Evolutionary conservation across 2,797 vertebrate species (phyloP).

Genomic region (Tamandua tetradactyla): DNA sequence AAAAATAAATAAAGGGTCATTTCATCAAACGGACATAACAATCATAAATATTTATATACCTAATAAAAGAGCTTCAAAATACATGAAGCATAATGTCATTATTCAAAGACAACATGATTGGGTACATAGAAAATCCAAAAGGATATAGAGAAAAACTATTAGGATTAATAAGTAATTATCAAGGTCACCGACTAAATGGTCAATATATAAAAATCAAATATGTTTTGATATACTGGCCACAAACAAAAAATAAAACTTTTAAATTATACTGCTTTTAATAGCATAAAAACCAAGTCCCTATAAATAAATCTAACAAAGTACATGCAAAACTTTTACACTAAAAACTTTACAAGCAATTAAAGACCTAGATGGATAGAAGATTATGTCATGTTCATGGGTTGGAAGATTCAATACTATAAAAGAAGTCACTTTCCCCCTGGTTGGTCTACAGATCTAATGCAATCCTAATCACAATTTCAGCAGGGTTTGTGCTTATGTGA

Average conservation of each 20-base stretch:
- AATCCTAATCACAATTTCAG: background rate
- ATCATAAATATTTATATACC: constrained; percentile 16
- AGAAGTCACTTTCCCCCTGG: background rate
- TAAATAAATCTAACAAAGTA: background rate
- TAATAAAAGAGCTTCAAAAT: background rate
- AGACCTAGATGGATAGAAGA: background rate
- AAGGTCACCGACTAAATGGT: background rate
- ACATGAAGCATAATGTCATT: background rate
- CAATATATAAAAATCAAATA: background rate
- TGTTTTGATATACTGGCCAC: too few relatives aligned
- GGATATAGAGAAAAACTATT: background rate
- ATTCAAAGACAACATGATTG: background rate
- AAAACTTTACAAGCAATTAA: background rate
- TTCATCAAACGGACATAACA: background rate
- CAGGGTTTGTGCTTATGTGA: background rate
- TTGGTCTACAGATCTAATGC: background rate
- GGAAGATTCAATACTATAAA: background rate
- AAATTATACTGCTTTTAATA: too few relatives aligned
- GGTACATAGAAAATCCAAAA: background rate
- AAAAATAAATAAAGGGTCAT: background rate
- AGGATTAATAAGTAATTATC: background rate
- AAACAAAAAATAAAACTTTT: too few relatives aligned
- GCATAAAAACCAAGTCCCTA: too few relatives aligned
- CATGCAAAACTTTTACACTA: background rate
- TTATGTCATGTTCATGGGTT: background rate